Evolutionary conservation across 2,113 vertebrate species (phyloP).

Genomic region (Zingel zingel): DNA sequence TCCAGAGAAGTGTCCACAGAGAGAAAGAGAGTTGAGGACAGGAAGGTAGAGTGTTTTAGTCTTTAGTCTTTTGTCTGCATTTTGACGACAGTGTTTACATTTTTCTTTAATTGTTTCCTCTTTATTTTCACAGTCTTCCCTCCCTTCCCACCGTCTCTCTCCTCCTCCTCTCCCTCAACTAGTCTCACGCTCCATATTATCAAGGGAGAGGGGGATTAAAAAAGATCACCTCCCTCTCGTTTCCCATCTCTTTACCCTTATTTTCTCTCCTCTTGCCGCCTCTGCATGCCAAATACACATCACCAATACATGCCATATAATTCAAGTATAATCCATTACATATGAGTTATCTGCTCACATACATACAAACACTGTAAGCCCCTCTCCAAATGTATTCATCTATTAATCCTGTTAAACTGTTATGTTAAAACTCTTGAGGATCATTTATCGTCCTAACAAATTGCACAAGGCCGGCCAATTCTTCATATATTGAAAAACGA

Average conservation of each 20-base stretch:
- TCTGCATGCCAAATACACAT: constrained; percentile 20
- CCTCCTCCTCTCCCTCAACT: constrained; percentile 23
- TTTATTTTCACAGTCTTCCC: constrained; percentile 15
- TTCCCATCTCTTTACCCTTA: constrained; percentile 31
- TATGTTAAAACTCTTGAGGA: constrained; percentile 28
- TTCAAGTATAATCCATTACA: constrained; percentile 47
- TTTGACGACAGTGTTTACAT: constrained; percentile 62
- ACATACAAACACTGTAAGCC: not conserved
- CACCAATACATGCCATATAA: constrained; percentile 31
- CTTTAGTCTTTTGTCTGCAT: constrained; percentile 48
- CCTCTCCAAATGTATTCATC: constrained; percentile 1
- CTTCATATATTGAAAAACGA: constrained; percentile 5
- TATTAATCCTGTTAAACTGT: constrained; percentile 37
- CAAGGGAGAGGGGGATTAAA: constrained; percentile 45
- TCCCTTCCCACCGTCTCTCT: not conserved
- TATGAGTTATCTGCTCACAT: constrained; percentile 12
- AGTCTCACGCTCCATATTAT: constrained; percentile 60
- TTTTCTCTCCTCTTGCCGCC: not conserved
- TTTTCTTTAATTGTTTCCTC: constrained; percentile 59
- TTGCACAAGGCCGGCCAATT: not conserved
- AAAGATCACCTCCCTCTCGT: constrained; percentile 36
- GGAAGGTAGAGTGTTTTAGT: constrained; percentile 54
- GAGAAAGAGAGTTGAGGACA: constrained; percentile 56
- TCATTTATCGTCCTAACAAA: not conserved
- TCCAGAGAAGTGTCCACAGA: constrained; percentile 61